Base-by-base conservation (phyloP, 92 coral and sea anemone species). In the Bergia puertoricense region DNA sequence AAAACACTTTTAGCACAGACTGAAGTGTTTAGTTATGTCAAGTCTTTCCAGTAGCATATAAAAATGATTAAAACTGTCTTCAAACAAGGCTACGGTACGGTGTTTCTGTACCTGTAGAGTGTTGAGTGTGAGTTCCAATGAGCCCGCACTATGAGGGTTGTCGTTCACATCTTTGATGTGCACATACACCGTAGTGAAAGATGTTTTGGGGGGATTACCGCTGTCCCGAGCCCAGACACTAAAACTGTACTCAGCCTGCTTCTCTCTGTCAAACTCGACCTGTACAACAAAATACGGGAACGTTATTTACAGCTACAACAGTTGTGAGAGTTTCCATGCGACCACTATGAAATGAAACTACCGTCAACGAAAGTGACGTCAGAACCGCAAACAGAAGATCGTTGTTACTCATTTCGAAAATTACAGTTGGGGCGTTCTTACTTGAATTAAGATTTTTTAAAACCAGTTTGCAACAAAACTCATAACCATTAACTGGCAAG, bases 161-260 rank as follows among this genome's bases (percentile, higher is more conserved):
- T 97, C 99, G 76, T 97, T 97, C 18, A 83, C 91, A 86, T 97
- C 99, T 57, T 44, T 41, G 42, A 97, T 88, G 81, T 95, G 96
- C 14, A 97, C 93, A 22, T 76, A 73, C 36, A 95, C 85, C 2
- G 91, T 76, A 2, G 96, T 86, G 38, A 51, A 38, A 30, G 91
- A 92, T 46, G 66, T 78, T 89, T 89, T 88, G 23, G 86, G 89
- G 4, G 93, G 95, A 9, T 45, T 67, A 13, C 98, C 99, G 77
- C 91, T 94, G 89, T 97, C 99, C 90, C 86, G 88, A 2, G 96
- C 97, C 91, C 92, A 90, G 79, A 97, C 89, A 62, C 65, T 85
- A 40, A 97, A 74, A 46, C 46, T 86, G 86, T 95, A 93, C 23
- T 69, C 59, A 16, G 92, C 86, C 54, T 77, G 86, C 85, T 94